Evolutionary conservation across 2,113 vertebrate species (phyloP).

Genomic region (Rhombomys opimus): DNA sequence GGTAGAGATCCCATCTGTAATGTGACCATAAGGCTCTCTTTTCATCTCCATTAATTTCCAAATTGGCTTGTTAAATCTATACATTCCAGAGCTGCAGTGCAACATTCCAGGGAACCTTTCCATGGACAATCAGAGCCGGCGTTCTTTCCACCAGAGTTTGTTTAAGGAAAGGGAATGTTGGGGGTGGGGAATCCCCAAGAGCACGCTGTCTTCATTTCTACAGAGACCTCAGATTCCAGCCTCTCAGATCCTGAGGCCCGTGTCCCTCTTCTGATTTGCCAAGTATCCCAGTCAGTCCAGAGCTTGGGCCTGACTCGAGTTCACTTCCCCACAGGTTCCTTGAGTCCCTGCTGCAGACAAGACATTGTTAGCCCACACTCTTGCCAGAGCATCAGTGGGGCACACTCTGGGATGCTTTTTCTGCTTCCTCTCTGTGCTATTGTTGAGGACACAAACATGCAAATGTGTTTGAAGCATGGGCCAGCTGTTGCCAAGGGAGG

Average conservation of each 20-base stretch:
- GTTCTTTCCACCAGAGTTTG: constrained; percentile 83
- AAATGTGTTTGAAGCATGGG: constrained; percentile 81
- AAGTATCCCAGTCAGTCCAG: not conserved
- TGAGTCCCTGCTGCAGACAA: not conserved
- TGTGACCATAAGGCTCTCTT: constrained; percentile 70
- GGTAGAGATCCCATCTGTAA: constrained; percentile 75
- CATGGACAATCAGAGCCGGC: constrained; percentile 83
- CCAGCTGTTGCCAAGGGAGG: constrained; percentile 70
- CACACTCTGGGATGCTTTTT: not conserved
- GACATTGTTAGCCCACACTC: not conserved
- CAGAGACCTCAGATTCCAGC: constrained; percentile 49
- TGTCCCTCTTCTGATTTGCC: not conserved
- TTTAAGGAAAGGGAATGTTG: constrained; percentile 81
- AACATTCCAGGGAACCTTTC: constrained; percentile 82
- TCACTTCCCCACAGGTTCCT: not conserved
- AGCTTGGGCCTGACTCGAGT: constrained; percentile 25
- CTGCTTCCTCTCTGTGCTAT: constrained; percentile 51
- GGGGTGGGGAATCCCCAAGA: not conserved
- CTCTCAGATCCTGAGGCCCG: not conserved
- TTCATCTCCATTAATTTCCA: constrained; percentile 86
- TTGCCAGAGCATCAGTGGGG: not conserved
- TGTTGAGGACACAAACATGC: constrained; percentile 76
- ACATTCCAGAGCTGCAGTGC: constrained; percentile 82
- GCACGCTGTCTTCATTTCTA: constrained; percentile 73
- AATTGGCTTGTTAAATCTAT: constrained; percentile 85